Base-by-base conservation (phyloP, 2,797 vertebrate species). In the Danio aesculapii region DNA sequence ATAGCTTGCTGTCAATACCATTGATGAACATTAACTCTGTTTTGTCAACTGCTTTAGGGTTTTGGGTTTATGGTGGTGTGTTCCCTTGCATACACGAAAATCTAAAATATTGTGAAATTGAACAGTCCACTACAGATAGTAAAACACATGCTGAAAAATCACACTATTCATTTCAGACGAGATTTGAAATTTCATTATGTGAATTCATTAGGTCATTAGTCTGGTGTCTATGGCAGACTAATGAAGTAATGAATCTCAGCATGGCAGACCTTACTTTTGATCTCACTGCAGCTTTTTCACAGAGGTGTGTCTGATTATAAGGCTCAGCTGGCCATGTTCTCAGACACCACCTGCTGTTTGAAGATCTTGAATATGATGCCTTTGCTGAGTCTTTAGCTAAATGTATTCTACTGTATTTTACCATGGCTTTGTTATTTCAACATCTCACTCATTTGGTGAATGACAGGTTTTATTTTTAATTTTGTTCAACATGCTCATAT, bases 161-260 rank as follows among this genome's bases (percentile, higher is more conserved):
- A 58, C 57, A 43, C 46, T 14, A 19, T 57, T 39, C 13, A 47
- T 73, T 59, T 14, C 43, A 21, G 55, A n/a, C 43, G 43, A 47
- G 55, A 30, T 61, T 74, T 47, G 11, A 47, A 47, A 12, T 19
- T 61, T 61, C n/a, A 59, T 46, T 74, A 59, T 12, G 19, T 61
- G 5, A 46, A 74, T 59, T 16, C 8, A 47, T 73, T 73, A 47
- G 43, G 43, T 73, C 43, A 73, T 72, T 72, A 72, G 10, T 55
- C 30, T 55, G 12, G 55, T 21, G 8, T 73, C 55, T 49, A 30
- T 59, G 47, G 43, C 17, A 59, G 57, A 73, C 12, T 61, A 73
- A 73, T 73, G 53, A 73, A 47, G 7, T 58, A 73, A 73, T 73
- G 41, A 58, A 73, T 47, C 55, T 59, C 55, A 74, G 43, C 17